Evolutionary conservation across 2,797 vertebrate species (phyloP), one percentile per base, ranked within the genome.

Genomic region (Phoxinus dragarum): DNA sequence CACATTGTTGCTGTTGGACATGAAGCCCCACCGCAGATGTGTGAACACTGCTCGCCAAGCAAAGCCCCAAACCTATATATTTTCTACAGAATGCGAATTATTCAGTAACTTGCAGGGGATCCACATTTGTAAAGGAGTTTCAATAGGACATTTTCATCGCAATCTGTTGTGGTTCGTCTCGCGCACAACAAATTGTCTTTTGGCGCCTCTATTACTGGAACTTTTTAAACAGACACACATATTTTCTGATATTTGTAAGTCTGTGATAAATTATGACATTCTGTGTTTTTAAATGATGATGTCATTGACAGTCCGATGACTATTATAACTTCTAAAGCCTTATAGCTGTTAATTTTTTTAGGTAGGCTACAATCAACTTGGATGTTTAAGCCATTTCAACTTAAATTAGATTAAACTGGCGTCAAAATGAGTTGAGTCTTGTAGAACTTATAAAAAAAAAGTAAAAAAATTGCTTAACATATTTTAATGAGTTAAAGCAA

Each of bases 1-100:
- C 9, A 59, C 31, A 49, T 54, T 84, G 81, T 84, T 86, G 61
- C 61, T 84, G 76, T 82, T 88, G 87, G 87, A 86, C 44, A n/a
- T 36, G 19, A 27, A 81, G 59, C 59, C 36, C 12, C 73, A 64
- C 88, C 81, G 27, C 79, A 59, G 47, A 87, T 59, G 81, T 72
- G 21, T 76, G 44, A 82, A 84, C 31, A 54, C 38, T 52, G 23
- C 38, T 44, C 40, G 47, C 59, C 56, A 84, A 84, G 82, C 64
- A 84, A 71, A 79, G 66, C 52, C 47, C 27, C 31, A 52, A 52
- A 11, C 34, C 66, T 67, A 73, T 71, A 84, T 86, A 59, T 66
- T 47, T 71, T 76, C 38, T 36, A 56, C n/a, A 80, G 56, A 23
- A 44, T 64, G 49, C 17, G 31, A 34, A 69, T 42, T 49, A 67